phyloP scores from a whole-genome alignment of 2,888 invertebrate genomes.

The Himalopsyche kuldschensis region DNA sequence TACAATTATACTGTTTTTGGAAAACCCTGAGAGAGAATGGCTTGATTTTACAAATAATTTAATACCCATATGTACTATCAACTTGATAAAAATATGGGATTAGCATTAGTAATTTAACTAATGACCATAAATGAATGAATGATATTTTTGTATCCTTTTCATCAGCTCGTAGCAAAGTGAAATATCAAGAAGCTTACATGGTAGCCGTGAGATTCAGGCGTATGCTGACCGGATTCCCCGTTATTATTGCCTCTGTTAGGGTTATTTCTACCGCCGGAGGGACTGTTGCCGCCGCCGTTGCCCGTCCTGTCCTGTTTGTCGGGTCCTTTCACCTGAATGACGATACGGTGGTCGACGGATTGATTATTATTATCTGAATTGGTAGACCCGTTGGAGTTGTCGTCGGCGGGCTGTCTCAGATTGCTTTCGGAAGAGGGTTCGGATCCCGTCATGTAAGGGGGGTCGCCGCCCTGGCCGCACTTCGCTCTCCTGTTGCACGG shows the following conservation, averaged over 20 bases:
- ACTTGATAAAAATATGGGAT: too few species aligned
- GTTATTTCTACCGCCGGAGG: slow-evolving; percentile 16
- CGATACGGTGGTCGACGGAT: slow-evolving; percentile 67
- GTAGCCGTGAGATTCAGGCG: slow-evolving; percentile 63
- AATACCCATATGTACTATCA: too few species aligned
- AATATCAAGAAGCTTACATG: slow-evolving; percentile 50
- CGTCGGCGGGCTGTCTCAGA: slow-evolving; percentile 4
- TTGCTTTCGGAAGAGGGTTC: slow-evolving; percentile 32
- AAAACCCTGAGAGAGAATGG: background rate
- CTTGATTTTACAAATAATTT: too few species aligned
- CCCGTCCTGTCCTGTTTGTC: slow-evolving; percentile 44
- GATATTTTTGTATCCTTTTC: too few species aligned
- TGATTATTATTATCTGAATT: slow-evolving; percentile 46
- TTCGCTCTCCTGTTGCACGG: slow-evolving; percentile 65
- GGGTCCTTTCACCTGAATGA: slow-evolving; percentile 76
- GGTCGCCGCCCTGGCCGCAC: slow-evolving; percentile 45
- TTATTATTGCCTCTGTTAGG: slow-evolving; percentile 40
- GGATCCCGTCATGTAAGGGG: slow-evolving; percentile 43
- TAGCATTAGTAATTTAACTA: too few species aligned
- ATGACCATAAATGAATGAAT: background rate
- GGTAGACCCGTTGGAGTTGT: background rate
- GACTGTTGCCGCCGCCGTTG: slow-evolving; percentile 48
- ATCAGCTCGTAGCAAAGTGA: background rate
- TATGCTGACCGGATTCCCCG: slow-evolving; percentile 50
- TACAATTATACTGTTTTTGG: too few species aligned